Percentiles rank a stretch among this genome's conserved stretches.
Evolutionary conservation across 1,140 invertebrate genomes (phyloP).

Genomic region (Trissolcus basalis): DNA sequence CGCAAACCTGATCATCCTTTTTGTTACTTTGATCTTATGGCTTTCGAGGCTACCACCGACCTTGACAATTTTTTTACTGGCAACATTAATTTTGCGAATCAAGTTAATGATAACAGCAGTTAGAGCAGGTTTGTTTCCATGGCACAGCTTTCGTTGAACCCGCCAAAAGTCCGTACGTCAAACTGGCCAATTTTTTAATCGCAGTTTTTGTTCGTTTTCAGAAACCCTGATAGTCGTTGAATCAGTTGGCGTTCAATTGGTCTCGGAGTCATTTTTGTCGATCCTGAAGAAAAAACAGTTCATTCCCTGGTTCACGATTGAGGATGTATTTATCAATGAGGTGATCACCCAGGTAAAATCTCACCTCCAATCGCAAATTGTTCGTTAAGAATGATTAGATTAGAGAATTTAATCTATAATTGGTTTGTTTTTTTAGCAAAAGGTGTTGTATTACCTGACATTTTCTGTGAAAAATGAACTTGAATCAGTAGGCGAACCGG

Average conservation of each 20-base stretch:
- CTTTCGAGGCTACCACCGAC: slow-evolving; percentile 16
- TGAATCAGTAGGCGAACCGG: slow-evolving; percentile 59
- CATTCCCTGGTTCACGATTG: slow-evolving; percentile 75
- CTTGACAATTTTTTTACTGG: slow-evolving; percentile 4
- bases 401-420: no score
- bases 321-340: slow-evolving; percentile 80
- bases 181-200: neutral
- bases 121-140: slow-evolving; percentile 28
- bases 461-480: slow-evolving; percentile 66
- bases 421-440: slow-evolving; percentile 64
- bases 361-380: neutral
- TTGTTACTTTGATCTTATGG: slow-evolving; percentile 25
- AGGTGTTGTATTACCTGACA: slow-evolving; percentile 70
- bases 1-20: slow-evolving; percentile 39
- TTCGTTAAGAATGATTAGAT: no score
- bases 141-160: slow-evolving; percentile 4
- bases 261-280: slow-evolving; percentile 68
- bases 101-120: slow-evolving; percentile 24
- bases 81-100: slow-evolving; percentile 22
- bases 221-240: slow-evolving; percentile 76
- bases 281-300: slow-evolving; percentile 66
- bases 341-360: slow-evolving; percentile 77
- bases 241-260: slow-evolving; percentile 77
- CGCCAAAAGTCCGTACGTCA: no score
- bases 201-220: slow-evolving; percentile 27